Evolutionary conservation across 2,797 vertebrate genomes (phyloP).

Genomic region (Chelon auratus): DNA sequence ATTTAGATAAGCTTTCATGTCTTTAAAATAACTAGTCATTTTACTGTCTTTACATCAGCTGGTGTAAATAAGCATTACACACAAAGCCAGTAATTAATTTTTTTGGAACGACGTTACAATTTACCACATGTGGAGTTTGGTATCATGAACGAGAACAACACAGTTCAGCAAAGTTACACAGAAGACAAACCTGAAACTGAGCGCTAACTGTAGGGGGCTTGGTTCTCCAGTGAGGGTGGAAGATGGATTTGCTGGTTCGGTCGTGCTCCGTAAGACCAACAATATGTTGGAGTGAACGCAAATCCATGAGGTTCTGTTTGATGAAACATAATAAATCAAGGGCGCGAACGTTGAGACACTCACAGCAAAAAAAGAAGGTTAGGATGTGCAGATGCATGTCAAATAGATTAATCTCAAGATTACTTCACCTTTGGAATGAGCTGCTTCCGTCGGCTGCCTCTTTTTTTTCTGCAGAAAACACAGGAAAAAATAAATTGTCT

Average conservation of each 20-base stretch:
- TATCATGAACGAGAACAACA: neutral
- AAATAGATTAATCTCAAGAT: neutral
- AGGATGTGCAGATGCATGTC: neutral
- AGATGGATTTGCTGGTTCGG: conserved; percentile 87
- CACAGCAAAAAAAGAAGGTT: neutral
- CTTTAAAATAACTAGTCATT: neutral
- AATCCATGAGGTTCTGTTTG: conserved; percentile 91
- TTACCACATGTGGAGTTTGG: neutral
- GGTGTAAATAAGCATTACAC: too few relatives aligned
- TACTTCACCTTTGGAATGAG: conserved; percentile 92
- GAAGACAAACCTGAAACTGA: conserved; percentile 92
- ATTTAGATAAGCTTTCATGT: neutral
- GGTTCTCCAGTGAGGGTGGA: conserved; percentile 89
- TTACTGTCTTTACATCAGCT: neutral
- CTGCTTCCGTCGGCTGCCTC: conserved; percentile 91
- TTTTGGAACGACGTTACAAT: neutral
- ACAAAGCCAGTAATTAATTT: too few relatives aligned
- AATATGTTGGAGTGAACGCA: conserved; percentile 90
- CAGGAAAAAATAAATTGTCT: conserved; percentile 8
- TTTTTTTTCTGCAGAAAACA: conserved; percentile 87
- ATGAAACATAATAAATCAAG: conserved; percentile 10
- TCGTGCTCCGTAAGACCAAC: conserved; percentile 89
- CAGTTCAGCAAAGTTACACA: neutral
- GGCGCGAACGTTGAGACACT: neutral
- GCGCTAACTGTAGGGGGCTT: conserved; percentile 89